Evolutionary conservation across 2,888 invertebrate species (phyloP).

Genomic region (Abrostola triplasia): DNA sequence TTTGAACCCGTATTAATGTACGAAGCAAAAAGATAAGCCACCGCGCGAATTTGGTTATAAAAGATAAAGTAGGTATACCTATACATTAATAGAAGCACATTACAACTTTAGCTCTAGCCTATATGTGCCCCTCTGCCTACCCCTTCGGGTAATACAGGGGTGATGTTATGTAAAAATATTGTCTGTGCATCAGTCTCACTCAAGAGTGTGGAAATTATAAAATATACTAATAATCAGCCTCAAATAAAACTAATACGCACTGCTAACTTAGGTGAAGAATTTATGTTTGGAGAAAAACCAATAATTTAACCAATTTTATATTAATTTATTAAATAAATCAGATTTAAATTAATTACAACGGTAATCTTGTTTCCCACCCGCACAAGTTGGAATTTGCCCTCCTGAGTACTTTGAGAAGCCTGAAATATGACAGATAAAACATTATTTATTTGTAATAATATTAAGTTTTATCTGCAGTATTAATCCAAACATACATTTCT

Average conservation of each 20-base stretch:
- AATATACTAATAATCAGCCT: no score
- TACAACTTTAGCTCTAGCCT: no score
- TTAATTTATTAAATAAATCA: slow-evolving; percentile 34
- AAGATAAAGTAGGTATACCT: no score
- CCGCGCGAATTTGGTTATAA: no score
- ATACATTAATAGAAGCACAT: no score
- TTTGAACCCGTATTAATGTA: no score
- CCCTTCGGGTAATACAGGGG: no score
- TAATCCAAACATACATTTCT: slow-evolving; percentile 54
- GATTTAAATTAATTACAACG: slow-evolving; percentile 39
- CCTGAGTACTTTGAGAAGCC: slow-evolving; percentile 66
- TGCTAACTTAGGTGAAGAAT: background rate
- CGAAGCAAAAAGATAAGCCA: no score
- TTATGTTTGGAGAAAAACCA: slow-evolving; percentile 67
- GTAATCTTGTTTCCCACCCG: slow-evolving; percentile 60
- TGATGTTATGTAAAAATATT: no score
- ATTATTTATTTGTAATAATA: slow-evolving; percentile 24
- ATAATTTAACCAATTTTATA: background rate
- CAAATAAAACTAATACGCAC: background rate
- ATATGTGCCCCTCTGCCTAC: no score
- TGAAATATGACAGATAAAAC: slow-evolving; percentile 69
- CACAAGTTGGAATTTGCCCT: slow-evolving; percentile 59
- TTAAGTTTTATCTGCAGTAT: slow-evolving; percentile 48
- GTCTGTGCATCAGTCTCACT: no score
- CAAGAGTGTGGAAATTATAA: no score